Base-by-base conservation (phyloP, 2,888 invertebrate species). In the Seira musarum region DNA sequence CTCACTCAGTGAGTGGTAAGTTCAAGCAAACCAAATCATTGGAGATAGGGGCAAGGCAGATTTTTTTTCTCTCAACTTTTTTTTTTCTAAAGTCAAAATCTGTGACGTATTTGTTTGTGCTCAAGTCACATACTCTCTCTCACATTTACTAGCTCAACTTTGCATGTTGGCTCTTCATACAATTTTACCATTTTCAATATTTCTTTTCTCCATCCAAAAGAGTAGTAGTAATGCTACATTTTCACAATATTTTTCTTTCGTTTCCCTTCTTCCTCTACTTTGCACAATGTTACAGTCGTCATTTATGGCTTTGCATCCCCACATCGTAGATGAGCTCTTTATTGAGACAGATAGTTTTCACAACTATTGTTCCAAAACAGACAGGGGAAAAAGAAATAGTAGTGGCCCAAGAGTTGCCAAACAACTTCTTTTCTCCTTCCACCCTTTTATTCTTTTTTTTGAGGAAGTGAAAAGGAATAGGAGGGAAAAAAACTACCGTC, bases 61-160 rank as follows among this genome's bases (percentile, higher is more conserved):
- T 30, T 5, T 30, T 5, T 30, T 30, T 30, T 30, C 8, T 8
- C 30, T n/a, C n/a, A n/a, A n/a, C 30, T 30, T 21, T 61, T 21
- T 22, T 61, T 13, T 61, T 21, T 64, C 25, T 22, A 83, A 83
- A 82, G 83, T 84, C 81, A 82, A 81, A 80, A 82, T 82, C 82
- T 80, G 82, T 84, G 83, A 84, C 84, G 83, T 84, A 83, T 84
- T 84, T 84, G 83, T 83, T 84, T 84, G 84, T 77, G 82, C 82
- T 76, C 80, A 83, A 83, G 84, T 82, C 82, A 74, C 73, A 81
- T 66, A 49, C 71, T 53, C 70, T 64, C 66, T 71, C 70, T 64
- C 66, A 60, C 49, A 63, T 35, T 17, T 63, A 24, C 24, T 15
- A 69, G 40, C 40, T 46, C 49, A 49, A 49, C 49, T 49, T 49